Conservation (phyloP, 2,797 vertebrate species). For the Simalia tracyae region DNA sequence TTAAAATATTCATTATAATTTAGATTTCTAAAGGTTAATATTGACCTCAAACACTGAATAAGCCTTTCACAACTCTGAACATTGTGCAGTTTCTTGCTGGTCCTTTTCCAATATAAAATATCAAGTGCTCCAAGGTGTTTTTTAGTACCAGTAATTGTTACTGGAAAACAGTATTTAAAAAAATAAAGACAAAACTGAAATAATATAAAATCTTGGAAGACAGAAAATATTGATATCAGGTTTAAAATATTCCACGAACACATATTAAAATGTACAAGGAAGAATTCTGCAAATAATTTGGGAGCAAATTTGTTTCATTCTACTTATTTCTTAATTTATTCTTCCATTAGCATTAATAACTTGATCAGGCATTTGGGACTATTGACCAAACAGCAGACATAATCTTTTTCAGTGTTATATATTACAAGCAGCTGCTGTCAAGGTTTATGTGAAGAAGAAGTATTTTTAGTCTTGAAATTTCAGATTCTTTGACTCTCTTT, state of each 20-base stretch:
- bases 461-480: neutral
- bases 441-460: neutral
- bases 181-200: neutral
- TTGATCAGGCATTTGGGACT: neutral
- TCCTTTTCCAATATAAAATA: neutral
- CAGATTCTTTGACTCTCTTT: neutral
- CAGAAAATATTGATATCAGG: neutral
- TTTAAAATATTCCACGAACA: neutral
- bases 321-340: neutral
- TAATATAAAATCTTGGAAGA: neutral
- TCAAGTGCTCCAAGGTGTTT: neutral
- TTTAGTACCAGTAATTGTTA: neutral
- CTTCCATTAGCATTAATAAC: neutral
- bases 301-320: neutral
- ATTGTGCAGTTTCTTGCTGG: neutral
- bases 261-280: neutral
- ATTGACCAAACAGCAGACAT: neutral
- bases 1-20: neutral
- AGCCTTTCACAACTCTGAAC: neutral
- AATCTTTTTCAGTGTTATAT: neutral
- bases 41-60: neutral
- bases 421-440: neutral
- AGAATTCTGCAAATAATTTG: neutral
- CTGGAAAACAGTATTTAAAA: neutral
- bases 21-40: neutral